Percentiles rank a stretch among this genome's conserved stretches.
These are phyloP conservation scores for Drosophila bocqueti DNA, from an alignment of 1,140 invertebrate genomes.

Conservation along the genomic window DNA sequence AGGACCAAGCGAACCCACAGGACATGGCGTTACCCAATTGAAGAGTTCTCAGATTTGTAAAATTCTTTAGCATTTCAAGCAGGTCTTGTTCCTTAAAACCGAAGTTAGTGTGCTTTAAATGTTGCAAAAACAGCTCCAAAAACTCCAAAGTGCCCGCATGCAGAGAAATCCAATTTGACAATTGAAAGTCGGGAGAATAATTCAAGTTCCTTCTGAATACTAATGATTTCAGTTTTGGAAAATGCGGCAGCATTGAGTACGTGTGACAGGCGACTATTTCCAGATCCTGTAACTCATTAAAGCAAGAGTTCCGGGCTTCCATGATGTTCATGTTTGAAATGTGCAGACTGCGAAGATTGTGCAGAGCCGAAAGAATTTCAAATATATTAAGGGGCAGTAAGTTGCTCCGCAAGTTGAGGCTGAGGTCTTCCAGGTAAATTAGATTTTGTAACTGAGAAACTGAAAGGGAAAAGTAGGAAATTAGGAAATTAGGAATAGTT, in stretches of 20 bases:
- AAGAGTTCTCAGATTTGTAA: neutral
- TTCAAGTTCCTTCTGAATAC: neutral
- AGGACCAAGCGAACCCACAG: neutral
- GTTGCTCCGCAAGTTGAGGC: neutral
- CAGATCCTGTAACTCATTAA: neutral
- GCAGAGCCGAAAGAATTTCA: neutral
- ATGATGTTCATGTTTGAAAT: slow-evolving; percentile 6
- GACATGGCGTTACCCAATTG: neutral
- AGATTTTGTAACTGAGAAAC: slow-evolving; percentile 5
- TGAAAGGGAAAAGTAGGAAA: neutral
- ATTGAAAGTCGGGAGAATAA: neutral
- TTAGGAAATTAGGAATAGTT: neutral
- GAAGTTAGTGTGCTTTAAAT: neutral
- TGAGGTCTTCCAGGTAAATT: neutral
- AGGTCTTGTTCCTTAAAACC: neutral
- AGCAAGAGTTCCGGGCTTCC: neutral
- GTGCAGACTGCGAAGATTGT: neutral
- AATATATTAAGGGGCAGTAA: neutral
- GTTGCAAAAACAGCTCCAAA: neutral
- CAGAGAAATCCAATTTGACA: neutral
- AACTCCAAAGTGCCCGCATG: neutral
- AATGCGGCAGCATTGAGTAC: neutral
- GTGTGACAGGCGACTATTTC: slow-evolving; percentile 1
- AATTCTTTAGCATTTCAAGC: neutral
- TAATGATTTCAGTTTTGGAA: slow-evolving; percentile 1